Evolutionary conservation across 2,797 vertebrate species (phyloP).

Genomic region (Gallinago nigripennis): DNA sequence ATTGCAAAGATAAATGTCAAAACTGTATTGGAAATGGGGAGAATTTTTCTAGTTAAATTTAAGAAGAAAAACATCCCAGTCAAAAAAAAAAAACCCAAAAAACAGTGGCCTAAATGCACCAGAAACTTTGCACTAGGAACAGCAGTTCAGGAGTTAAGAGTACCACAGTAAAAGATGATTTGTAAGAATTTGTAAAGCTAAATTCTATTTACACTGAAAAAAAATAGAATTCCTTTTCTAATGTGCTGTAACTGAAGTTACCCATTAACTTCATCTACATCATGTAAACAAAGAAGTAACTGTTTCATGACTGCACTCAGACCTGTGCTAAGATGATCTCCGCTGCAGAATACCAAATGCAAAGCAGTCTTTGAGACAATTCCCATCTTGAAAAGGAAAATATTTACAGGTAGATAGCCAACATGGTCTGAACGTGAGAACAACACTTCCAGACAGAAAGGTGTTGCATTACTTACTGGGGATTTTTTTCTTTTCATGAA

Average conservation of each 20-base stretch:
- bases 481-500: neutral
- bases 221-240: neutral
- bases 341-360: neutral
- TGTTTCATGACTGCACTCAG: neutral
- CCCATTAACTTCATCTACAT: neutral
- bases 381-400: neutral
- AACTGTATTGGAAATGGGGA: neutral
- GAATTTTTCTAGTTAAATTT: neutral
- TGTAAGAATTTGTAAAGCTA: neutral
- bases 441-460: neutral
- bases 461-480: neutral
- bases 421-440: neutral
- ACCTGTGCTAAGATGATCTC: neutral
- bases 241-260: neutral
- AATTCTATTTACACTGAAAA: neutral
- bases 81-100: neutral
- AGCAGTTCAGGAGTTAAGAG: neutral
- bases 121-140: neutral
- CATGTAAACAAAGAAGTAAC: neutral
- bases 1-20: neutral
- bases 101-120: neutral
- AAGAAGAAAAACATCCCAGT: neutral
- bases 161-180: neutral
- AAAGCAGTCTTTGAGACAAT: neutral
- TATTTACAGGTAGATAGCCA: fast-evolving